These are phyloP conservation scores for Halichoerus grypus DNA, from an alignment of 2,113 vertebrate genomes.

Conservation along the genomic window DNA sequence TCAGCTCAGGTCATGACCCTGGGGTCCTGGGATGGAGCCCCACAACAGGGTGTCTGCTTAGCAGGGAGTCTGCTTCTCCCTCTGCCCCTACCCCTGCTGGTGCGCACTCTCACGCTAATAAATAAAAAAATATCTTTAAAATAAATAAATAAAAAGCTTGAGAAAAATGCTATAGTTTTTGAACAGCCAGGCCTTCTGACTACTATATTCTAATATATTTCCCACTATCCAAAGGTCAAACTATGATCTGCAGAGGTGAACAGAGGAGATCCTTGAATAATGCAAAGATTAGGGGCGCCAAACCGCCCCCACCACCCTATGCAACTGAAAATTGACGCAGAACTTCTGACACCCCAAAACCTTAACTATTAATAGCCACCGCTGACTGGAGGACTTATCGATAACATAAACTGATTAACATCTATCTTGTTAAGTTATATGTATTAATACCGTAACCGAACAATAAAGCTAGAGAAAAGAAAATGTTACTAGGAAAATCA, in stretches of 20 bases:
- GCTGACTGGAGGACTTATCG: background rate
- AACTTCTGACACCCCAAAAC: background rate
- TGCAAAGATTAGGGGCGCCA: background rate
- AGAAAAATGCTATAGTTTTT: background rate
- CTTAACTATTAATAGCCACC: background rate
- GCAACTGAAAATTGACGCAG: background rate
- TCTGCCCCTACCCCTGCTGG: background rate
- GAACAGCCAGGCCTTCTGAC: background rate
- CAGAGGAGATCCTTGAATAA: background rate
- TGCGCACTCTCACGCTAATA: background rate
- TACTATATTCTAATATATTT: background rate
- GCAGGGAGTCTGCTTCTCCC: background rate
- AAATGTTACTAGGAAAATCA: background rate
- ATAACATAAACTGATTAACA: background rate
- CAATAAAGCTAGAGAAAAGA: background rate
- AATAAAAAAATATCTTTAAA: background rate
- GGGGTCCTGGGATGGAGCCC: background rate
- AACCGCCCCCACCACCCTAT: background rate
- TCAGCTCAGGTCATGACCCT: background rate
- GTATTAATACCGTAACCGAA: background rate
- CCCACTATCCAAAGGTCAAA: background rate
- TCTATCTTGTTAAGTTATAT: background rate
- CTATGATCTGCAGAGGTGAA: constrained; percentile 23
- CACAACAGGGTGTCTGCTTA: background rate
- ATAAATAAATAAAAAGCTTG: background rate